phyloP scores from a whole-genome alignment of 2,888 invertebrate species.

The Drosophila algonquin region DNA sequence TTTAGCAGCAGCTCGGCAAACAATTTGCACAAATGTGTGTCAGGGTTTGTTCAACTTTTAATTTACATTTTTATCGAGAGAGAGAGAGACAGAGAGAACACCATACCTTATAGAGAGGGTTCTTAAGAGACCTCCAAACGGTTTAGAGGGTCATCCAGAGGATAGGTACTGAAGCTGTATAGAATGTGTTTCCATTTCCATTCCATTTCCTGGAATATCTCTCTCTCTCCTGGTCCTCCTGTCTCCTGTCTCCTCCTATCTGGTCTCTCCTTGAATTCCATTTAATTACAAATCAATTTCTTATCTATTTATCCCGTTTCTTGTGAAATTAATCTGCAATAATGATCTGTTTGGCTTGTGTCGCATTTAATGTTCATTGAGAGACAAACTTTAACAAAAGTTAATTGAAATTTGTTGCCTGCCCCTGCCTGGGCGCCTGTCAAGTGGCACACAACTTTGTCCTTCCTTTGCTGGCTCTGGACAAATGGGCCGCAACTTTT shows the following conservation, averaged over 20 bases:
- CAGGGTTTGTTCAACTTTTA: conserved; percentile 23
- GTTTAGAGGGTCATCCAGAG: background rate
- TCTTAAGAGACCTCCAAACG: background rate
- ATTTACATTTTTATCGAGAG: conserved; percentile 13
- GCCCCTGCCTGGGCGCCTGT: background rate
- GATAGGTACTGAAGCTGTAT: no score
- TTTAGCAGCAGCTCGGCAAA: conserved; percentile 3
- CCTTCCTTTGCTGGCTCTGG: conserved; percentile 6
- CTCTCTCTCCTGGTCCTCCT: no score
- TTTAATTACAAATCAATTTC: background rate
- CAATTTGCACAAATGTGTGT: conserved; percentile 27
- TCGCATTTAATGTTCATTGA: conserved; percentile 28
- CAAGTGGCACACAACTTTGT: conserved; percentile 29
- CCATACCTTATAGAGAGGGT: background rate
- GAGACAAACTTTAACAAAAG: conserved; percentile 49
- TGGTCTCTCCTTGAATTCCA: background rate
- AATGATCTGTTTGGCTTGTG: conserved; percentile 26
- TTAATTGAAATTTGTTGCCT: conserved; percentile 48
- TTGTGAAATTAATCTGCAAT: background rate
- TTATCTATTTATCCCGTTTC: background rate
- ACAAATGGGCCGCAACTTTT: conserved; percentile 38
- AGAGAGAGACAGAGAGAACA: background rate
- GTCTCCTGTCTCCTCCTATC: no score
- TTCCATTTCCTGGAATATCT: no score
- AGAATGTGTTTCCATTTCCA: no score